phyloP scores from a whole-genome alignment of 2,797 vertebrate species.

The Poecilia wingei region DNA sequence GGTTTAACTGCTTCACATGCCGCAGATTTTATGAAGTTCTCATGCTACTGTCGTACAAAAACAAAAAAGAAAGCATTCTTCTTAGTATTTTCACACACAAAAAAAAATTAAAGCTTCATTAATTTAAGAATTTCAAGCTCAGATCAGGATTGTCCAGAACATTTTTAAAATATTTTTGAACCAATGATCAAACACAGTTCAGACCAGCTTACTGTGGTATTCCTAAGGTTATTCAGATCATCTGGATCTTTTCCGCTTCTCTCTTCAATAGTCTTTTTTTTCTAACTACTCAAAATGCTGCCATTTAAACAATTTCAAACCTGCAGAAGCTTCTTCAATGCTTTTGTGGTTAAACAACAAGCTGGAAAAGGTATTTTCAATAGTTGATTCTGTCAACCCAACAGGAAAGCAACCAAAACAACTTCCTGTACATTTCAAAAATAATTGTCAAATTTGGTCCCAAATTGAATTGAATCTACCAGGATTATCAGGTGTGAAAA shows the following conservation, averaged over 20 bases:
- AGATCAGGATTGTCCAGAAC: background rate
- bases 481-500: too few relatives aligned
- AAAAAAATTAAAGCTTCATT: background rate
- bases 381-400: background rate
- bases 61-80: background rate
- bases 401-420: background rate
- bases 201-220: background rate
- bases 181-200: background rate
- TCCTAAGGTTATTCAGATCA: background rate
- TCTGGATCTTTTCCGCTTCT: background rate
- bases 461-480: too few relatives aligned
- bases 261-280: background rate
- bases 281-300: background rate
- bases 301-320: too few relatives aligned
- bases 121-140: background rate
- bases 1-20: background rate
- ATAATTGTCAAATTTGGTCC: background rate
- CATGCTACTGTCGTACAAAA: background rate
- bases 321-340: background rate
- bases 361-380: background rate
- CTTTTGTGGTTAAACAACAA: background rate
- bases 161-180: background rate
- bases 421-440: background rate
- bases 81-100: background rate
- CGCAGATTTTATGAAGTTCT: background rate